phyloP scores from a whole-genome alignment of 2,888 invertebrate species.

The Linnaemya vulpina region DNA sequence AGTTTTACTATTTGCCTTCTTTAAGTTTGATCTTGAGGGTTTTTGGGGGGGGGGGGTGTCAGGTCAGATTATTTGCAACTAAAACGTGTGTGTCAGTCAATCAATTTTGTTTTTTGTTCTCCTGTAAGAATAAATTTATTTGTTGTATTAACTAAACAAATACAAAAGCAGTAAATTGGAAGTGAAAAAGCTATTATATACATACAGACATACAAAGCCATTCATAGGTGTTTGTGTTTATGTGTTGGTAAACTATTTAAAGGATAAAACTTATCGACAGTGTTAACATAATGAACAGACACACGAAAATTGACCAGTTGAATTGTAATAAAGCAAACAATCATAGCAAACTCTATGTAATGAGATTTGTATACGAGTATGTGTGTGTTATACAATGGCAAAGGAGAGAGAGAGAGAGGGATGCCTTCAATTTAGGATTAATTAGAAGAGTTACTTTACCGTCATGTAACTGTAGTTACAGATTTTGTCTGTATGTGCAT shows the following conservation, averaged over 20 bases:
- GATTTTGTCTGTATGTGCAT: background rate
- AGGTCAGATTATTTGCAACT: conserved; percentile 48
- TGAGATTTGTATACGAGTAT: background rate
- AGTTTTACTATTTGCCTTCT: background rate
- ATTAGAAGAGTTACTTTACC: background rate
- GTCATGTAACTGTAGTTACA: background rate
- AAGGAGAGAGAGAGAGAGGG: too few relatives aligned
- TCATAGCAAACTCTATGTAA: background rate
- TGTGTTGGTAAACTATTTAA: background rate
- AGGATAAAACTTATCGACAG: conserved; percentile 18
- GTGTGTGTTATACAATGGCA: background rate
- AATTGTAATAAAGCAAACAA: conserved; percentile 47
- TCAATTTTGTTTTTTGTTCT: conserved; percentile 14
- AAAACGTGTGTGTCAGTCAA: conserved; percentile 27
- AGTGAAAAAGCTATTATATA: background rate
- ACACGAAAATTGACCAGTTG: conserved; percentile 54
- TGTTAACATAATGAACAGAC: conserved; percentile 16
- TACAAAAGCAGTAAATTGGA: conserved; percentile 40
- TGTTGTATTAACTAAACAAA: conserved; percentile 57
- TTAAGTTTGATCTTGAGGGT: conserved; percentile 9
- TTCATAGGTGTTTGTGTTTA: background rate
- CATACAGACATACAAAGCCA: background rate
- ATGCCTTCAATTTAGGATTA: background rate
- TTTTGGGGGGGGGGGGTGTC: conserved; percentile 1
- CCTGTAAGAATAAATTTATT: conserved; percentile 49